Percentiles rank a stretch among this genome's conserved stretches.
Conservation (phyloP, 2,888 invertebrate genomes). For the Agriopis aurantiaria region DNA sequence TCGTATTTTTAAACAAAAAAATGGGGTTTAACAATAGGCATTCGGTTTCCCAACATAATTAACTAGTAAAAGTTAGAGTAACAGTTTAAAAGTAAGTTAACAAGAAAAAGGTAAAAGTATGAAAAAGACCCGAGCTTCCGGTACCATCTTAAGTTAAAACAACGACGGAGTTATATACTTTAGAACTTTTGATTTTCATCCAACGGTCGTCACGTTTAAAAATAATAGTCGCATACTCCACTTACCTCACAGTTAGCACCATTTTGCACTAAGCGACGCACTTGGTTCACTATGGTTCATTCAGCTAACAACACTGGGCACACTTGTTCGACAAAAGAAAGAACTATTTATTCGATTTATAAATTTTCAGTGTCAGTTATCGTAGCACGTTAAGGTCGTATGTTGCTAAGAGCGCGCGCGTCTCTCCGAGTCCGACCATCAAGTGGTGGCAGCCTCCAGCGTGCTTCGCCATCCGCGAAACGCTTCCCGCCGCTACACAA, state of each 20-base stretch:
- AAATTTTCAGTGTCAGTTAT: constrained; percentile 1
- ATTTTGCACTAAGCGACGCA: constrained; percentile 69
- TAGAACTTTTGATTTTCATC: constrained; percentile 30
- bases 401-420: constrained; percentile 43
- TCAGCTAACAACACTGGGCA: constrained; percentile 50
- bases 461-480: constrained; percentile 72
- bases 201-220: constrained; percentile 45
- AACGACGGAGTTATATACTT: no score
- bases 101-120: no score
- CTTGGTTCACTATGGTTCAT: constrained; percentile 53
- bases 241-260: constrained; percentile 79
- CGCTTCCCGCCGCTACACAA: constrained; percentile 42
- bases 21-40: no score
- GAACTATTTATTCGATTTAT: constrained; percentile 9
- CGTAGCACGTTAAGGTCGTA: constrained; percentile 21
- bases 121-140: no score
- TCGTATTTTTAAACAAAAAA: no score
- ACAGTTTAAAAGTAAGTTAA: no score
- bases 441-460: constrained; percentile 71
- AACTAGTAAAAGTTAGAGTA: no score
- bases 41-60: no score
- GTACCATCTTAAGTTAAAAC: no score
- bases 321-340: constrained; percentile 24
- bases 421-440: constrained; percentile 60
- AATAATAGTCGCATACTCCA: constrained; percentile 56